Evolutionary conservation across 2,797 vertebrate genomes (phyloP).

Genomic region (Anguilla anguilla): DNA sequence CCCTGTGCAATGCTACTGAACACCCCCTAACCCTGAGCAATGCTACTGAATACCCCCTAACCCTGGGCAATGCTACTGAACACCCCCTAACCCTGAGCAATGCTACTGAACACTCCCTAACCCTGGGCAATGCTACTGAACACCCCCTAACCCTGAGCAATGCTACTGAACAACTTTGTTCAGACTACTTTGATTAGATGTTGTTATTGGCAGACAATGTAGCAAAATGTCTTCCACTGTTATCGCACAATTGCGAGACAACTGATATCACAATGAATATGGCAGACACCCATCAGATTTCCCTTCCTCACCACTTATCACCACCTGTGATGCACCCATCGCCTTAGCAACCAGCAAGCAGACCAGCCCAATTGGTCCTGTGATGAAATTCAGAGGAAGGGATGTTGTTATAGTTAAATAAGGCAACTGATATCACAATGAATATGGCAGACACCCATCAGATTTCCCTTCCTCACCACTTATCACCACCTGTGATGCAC

Average conservation of each 20-base stretch:
- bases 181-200: no score
- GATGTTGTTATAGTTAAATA: neutral
- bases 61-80: no score
- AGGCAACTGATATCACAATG: neutral
- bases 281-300: neutral
- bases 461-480: conserved; percentile 74
- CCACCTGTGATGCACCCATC: conserved; percentile 87
- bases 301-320: conserved; percentile 82
- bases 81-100: no score
- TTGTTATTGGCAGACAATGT: no score
- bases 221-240: neutral
- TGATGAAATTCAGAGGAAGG: neutral
- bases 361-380: conserved; percentile 92
- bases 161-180: no score
- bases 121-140: no score
- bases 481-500: conserved; percentile 83
- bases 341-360: conserved; percentile 88
- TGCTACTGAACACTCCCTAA: no score
- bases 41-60: no score
- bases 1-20: no score
- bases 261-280: neutral
- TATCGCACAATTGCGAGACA: neutral
- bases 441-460: neutral
- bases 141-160: no score
- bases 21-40: no score